phyloP scores from a whole-genome alignment of 1,140 invertebrate species.

The Venturia canescens region DNA sequence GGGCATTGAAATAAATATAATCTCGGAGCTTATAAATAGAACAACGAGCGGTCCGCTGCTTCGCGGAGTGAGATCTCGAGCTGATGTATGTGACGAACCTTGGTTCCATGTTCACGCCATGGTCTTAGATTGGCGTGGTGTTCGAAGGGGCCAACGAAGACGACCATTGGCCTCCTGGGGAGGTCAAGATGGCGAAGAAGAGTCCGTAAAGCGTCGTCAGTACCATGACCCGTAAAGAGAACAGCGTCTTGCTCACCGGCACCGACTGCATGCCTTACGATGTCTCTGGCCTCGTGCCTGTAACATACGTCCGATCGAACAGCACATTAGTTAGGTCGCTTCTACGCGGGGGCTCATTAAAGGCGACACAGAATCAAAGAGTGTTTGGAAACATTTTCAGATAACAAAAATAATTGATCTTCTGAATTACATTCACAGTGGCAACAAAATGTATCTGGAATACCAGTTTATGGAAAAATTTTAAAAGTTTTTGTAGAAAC shows the following conservation, averaged over 20 bases:
- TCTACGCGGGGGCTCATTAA: background rate
- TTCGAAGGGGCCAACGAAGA: slow-evolving; percentile 92
- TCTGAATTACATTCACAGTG: background rate
- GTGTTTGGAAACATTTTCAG: background rate
- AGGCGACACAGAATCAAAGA: background rate
- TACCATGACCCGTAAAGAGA: slow-evolving; percentile 87
- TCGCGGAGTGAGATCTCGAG: background rate
- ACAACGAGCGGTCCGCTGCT: background rate
- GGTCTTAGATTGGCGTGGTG: slow-evolving; percentile 90
- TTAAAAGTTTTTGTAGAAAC: background rate
- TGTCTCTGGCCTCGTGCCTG: slow-evolving; percentile 89
- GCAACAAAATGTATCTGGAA: background rate
- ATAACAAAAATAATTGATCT: background rate
- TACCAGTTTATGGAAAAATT: background rate
- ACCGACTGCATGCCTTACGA: slow-evolving; percentile 88
- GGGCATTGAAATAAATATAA: slow-evolving; percentile 13
- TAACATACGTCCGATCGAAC: slow-evolving; percentile 57
- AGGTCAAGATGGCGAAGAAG: slow-evolving; percentile 80
- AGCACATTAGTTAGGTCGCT: slow-evolving; percentile 4
- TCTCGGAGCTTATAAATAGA: slow-evolving; percentile 18
- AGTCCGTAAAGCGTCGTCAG: slow-evolving; percentile 85
- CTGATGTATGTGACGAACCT: slow-evolving; percentile 78
- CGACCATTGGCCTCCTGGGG: slow-evolving; percentile 78
- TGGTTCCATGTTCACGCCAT: slow-evolving; percentile 88
- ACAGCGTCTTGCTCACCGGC: slow-evolving; percentile 90